A percentile compares a stretch with the other conserved stretches of the same genome.
Conservation (phyloP, 2,797 vertebrate species). For the Hyperoplus immaculatus region DNA sequence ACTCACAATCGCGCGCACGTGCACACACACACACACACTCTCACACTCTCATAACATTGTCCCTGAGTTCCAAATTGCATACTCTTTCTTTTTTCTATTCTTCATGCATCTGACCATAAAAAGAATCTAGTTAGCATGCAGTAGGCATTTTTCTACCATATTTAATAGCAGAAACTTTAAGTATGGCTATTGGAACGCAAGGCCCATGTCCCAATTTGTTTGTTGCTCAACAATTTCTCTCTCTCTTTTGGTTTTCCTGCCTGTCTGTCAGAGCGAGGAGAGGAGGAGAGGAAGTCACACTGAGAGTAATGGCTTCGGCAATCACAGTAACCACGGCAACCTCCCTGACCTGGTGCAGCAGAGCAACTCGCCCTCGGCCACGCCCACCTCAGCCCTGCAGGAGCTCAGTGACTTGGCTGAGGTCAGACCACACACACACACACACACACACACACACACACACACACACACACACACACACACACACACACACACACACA, state of each 20-base stretch:
- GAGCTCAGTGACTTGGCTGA: constrained; percentile 92
- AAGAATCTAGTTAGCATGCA: no score
- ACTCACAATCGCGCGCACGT: not conserved
- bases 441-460: not conserved
- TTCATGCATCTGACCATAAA: no score
- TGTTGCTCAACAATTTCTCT: not conserved
- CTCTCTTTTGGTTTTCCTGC: constrained; percentile 1
- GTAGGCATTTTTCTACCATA: no score
- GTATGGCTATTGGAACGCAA: no score
- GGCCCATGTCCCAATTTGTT: not conserved
- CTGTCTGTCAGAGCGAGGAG: constrained; percentile 89
- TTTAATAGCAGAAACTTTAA: no score
- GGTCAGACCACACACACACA: constrained; percentile 82
- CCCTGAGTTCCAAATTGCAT: no score
- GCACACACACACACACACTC: not conserved
- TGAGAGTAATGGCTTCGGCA: constrained; percentile 95
- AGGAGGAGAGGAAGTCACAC: constrained; percentile 91
- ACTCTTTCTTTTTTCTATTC: no score
- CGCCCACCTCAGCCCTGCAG: constrained; percentile 92
- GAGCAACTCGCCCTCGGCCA: constrained; percentile 94
- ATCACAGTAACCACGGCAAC: constrained; percentile 90
- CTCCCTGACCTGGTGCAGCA: constrained; percentile 97
- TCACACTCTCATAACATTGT: not conserved
- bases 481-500: not conserved
- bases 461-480: constrained; percentile 14